Evolutionary conservation across 2,113 vertebrate species (phyloP).

Genomic region (Beaufortia kweichowensis): DNA sequence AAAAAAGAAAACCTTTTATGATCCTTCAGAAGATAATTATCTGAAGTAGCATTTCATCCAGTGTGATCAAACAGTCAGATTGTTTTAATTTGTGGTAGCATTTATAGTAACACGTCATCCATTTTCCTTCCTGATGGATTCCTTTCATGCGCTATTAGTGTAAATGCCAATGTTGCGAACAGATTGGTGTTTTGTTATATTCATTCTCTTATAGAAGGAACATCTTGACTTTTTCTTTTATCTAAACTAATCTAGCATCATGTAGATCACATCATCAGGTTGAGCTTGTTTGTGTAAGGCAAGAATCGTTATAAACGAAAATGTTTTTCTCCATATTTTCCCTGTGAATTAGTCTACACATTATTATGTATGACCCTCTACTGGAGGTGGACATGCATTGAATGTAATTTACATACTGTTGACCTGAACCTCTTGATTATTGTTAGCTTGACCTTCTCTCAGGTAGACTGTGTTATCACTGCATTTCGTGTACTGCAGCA

Average conservation of each 20-base stretch:
- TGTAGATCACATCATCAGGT: conserved; percentile 10
- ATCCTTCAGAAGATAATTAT: conserved; percentile 18
- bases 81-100: conserved; percentile 30
- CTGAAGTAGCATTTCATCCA: conserved; percentile 23
- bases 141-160: conserved; percentile 18
- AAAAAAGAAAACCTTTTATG: conserved; percentile 15
- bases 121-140: conserved; percentile 27
- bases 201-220: conserved; percentile 1
- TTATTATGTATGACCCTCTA: conserved; percentile 33
- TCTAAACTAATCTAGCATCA: not conserved
- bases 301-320: too few relatives aligned
- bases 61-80: conserved; percentile 18
- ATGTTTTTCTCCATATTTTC: too few relatives aligned
- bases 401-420: not conserved
- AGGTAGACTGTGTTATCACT: not conserved
- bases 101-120: conserved; percentile 31
- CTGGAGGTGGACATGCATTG: not conserved
- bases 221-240: not conserved
- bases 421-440: conserved; percentile 26
- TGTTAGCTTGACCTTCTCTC: conserved; percentile 32
- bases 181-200: not conserved
- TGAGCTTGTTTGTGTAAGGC: too few relatives aligned
- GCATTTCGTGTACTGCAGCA: not conserved
- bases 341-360: conserved; percentile 19
- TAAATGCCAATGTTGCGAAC: conserved; percentile 25